Conservation (phyloP, 2,888 invertebrate species). For the Ceratothoa steindachneri region DNA sequence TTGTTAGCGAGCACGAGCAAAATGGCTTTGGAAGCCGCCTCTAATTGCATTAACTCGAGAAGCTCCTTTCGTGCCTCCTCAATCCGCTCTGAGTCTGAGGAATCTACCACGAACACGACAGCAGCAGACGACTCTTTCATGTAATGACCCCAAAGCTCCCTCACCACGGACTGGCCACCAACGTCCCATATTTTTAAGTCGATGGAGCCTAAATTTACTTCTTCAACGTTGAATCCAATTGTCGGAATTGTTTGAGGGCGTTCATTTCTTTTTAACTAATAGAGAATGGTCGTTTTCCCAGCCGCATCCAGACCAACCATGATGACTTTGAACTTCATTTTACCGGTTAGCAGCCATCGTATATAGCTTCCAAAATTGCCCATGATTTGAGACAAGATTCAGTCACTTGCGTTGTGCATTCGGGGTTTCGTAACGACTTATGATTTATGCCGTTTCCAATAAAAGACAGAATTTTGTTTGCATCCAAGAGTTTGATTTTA, state of each 20-base stretch:
- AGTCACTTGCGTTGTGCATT: no score
- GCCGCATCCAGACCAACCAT: conserved; percentile 21
- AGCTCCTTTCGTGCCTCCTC: conserved; percentile 18
- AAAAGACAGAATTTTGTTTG: no score
- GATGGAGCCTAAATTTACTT: conserved; percentile 4
- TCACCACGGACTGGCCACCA: conserved; percentile 9
- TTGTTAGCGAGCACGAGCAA: conserved; percentile 17
- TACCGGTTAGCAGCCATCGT: background rate
- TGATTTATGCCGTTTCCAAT: no score
- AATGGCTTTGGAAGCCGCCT: background rate
- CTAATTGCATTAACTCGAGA: background rate
- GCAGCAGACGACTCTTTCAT: conserved; percentile 9
- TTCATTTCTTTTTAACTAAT: background rate
- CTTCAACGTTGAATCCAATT: conserved; percentile 16
- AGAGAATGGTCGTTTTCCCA: conserved; percentile 19
- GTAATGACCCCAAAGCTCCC: conserved; percentile 14
- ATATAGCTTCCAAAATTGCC: background rate
- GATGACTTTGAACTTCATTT: background rate
- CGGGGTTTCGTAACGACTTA: no score
- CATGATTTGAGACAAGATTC: no score
- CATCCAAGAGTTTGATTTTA: no score
- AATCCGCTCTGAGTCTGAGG: conserved; percentile 11
- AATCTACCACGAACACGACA: conserved; percentile 17
- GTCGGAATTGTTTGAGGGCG: conserved; percentile 9
- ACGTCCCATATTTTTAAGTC: conserved; percentile 18